Conservation (phyloP, 2,888 invertebrate genomes). For the Callyntrura sp. region DNA sequence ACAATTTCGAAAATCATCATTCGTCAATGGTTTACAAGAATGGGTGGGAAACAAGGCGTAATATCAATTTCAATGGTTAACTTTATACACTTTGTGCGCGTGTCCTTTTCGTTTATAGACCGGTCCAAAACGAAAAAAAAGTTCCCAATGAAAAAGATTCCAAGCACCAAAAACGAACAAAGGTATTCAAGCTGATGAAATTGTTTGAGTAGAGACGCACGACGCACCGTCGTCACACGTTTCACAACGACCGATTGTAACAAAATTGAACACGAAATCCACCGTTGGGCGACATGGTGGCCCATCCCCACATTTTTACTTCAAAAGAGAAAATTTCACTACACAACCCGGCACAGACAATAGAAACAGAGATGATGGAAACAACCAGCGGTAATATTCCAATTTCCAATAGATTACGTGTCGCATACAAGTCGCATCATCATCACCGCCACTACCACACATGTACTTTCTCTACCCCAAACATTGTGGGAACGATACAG, state of each 20-base stretch:
- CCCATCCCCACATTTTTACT: background rate
- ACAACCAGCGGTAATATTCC: slow-evolving; percentile 52
- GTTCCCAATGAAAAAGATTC: too few relatives aligned
- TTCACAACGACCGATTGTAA: background rate
- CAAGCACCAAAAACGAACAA: too few relatives aligned
- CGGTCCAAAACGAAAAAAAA: background rate
- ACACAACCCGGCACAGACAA: background rate
- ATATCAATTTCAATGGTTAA: background rate
- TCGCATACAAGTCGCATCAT: slow-evolving; percentile 43
- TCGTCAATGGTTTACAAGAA: background rate
- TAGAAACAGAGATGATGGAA: too few relatives aligned
- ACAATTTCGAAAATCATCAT: too few relatives aligned
- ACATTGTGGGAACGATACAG: background rate
- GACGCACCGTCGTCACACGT: too few relatives aligned
- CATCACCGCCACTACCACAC: background rate
- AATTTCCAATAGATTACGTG: slow-evolving; percentile 63
- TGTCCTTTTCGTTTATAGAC: background rate
- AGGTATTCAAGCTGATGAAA: too few relatives aligned
- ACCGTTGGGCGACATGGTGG: background rate
- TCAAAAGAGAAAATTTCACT: slow-evolving; percentile 9
- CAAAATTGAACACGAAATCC: background rate
- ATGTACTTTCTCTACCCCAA: background rate
- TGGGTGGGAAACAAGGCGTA: background rate
- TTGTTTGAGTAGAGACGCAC: too few relatives aligned
- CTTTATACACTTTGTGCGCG: too few relatives aligned